Percentiles rank a stretch among this genome's conserved stretches.
Conservation (phyloP, 2,888 invertebrate genomes). For the Pyrgus malvae region DNA sequence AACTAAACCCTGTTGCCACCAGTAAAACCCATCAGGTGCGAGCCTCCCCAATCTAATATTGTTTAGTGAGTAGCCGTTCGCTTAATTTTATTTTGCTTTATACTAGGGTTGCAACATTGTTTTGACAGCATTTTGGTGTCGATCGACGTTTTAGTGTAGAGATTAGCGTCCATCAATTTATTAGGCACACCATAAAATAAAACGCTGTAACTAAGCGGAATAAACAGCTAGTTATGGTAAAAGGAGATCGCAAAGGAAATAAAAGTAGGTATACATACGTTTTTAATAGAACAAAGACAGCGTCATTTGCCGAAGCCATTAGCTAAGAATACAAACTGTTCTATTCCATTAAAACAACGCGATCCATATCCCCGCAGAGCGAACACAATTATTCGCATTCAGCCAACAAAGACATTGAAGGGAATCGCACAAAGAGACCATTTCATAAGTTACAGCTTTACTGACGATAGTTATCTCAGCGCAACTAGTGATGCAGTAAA, state of each 20-base stretch:
- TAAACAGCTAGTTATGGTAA: no score
- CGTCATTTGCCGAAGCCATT: constrained; percentile 58
- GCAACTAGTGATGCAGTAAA: constrained; percentile 76
- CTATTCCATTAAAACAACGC: constrained; percentile 65
- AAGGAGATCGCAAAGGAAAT: no score
- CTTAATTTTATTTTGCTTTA: constrained; percentile 23
- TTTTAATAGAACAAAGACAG: constrained; percentile 55
- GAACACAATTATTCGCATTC: constrained; percentile 69
- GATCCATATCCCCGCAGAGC: constrained; percentile 61
- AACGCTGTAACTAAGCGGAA: no score
- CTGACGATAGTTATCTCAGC: constrained; percentile 67
- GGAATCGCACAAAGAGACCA: constrained; percentile 62
- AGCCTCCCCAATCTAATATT: constrained; percentile 58
- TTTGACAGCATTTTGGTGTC: constrained; percentile 30
- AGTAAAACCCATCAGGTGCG: constrained; percentile 76
- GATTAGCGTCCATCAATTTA: constrained; percentile 22
- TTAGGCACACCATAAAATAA: not conserved
- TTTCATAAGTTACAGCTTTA: constrained; percentile 71
- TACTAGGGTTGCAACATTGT: constrained; percentile 26
- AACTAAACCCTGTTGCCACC: constrained; percentile 74
- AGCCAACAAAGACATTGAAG: constrained; percentile 63
- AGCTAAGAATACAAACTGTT: constrained; percentile 67
- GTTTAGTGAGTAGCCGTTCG: constrained; percentile 31
- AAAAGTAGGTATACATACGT: constrained; percentile 38
- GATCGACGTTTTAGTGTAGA: constrained; percentile 32